phyloP scores from a whole-genome alignment of 2,797 vertebrate species.

The Chiroxiphia lanceolata region DNA sequence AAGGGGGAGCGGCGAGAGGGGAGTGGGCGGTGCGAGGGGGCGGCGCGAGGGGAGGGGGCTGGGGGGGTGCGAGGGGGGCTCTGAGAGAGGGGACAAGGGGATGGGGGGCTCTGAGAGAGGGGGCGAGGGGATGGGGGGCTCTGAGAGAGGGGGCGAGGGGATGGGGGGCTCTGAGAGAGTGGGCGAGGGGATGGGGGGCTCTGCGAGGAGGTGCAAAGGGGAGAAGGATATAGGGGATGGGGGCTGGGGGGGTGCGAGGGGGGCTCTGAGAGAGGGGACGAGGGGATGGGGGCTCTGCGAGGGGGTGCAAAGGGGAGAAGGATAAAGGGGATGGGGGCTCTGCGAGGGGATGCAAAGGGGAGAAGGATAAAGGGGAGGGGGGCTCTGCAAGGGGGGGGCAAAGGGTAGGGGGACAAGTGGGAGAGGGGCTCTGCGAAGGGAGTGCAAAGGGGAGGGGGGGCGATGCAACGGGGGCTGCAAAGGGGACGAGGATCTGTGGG shows the following conservation, averaged over 20 bases:
- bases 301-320: neutral
- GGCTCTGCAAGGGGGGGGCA: no score
- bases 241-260: neutral
- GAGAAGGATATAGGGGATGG: neutral
- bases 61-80: neutral
- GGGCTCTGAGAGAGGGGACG: neutral
- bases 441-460: neutral
- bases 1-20: neutral
- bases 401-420: no score
- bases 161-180: no score
- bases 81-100: neutral
- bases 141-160: neutral
- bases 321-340: no score
- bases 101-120: neutral
- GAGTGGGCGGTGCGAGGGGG: neutral
- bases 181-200: neutral
- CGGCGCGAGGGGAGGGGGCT: neutral
- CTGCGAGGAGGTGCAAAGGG: no score
- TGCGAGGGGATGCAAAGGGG: no score
- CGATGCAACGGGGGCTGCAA: neutral
- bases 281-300: neutral
- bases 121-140: neutral
- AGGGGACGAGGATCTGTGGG: neutral
- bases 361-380: no score
- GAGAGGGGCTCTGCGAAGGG: neutral